phyloP scores from a whole-genome alignment of 2,888 invertebrate species.

The Cataglyphis cursor region DNA sequence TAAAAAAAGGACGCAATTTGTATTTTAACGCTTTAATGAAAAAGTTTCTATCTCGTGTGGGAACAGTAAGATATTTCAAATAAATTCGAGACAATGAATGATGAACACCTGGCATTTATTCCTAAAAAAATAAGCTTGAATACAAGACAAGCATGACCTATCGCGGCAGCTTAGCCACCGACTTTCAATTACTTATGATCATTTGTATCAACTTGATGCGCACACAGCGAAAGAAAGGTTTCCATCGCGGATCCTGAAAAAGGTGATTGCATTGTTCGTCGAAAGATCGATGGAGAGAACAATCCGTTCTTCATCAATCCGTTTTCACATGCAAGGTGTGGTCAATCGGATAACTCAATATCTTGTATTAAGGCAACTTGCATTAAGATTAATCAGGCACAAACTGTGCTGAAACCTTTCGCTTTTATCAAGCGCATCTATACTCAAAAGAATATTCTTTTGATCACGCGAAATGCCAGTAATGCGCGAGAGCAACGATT shows the following conservation, averaged over 20 bases:
- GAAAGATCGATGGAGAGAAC: conserved; percentile 30
- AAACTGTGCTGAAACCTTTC: conserved; percentile 15
- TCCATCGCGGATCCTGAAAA: conserved; percentile 71
- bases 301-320: conserved; percentile 31
- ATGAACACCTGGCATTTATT: neutral
- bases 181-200: conserved; percentile 55
- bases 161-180: conserved; percentile 9
- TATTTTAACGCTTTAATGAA: neutral
- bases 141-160: conserved; percentile 14
- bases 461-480: conserved; percentile 13
- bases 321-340: conserved; percentile 38
- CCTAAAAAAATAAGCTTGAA: neutral
- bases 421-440: conserved; percentile 12
- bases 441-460: conserved; percentile 24
- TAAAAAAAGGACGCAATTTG: neutral
- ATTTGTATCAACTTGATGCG: neutral
- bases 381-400: conserved; percentile 13
- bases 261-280: conserved; percentile 67
- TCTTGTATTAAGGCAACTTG: neutral
- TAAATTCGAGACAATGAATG: neutral
- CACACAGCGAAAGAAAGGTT: conserved; percentile 65
- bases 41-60: neutral
- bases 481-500: neutral
- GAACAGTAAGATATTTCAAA: neutral
- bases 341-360: conserved; percentile 45